These are phyloP conservation scores for Melanocharis versteri DNA, from an alignment of 2,113 vertebrate genomes.

Conservation along the genomic window DNA sequence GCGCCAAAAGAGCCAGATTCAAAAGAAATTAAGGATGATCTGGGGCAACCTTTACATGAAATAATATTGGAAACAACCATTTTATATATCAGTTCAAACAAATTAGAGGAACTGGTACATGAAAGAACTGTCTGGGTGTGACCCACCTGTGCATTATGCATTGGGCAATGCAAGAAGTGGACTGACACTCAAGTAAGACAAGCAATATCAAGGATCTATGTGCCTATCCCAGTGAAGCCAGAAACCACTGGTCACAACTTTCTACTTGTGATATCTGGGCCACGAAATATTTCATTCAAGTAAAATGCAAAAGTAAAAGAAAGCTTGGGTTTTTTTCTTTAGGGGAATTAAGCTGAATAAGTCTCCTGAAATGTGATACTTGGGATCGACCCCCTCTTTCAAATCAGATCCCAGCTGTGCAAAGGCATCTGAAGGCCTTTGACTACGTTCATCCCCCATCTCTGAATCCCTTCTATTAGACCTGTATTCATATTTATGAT, in stretches of 20 bases:
- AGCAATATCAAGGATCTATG: background rate
- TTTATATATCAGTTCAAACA: background rate
- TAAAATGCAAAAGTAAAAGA: background rate
- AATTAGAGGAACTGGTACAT: background rate
- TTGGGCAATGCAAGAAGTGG: background rate
- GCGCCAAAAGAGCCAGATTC: background rate
- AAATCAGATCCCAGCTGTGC: background rate
- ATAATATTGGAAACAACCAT: background rate
- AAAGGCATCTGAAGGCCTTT: background rate
- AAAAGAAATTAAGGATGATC: background rate
- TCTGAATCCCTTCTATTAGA: background rate
- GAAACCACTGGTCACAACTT: background rate
- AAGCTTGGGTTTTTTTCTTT: rapidly evolving
- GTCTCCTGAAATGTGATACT: background rate
- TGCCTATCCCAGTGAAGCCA: background rate
- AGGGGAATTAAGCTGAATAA: background rate
- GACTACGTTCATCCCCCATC: background rate
- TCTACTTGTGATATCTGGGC: background rate
- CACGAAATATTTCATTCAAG: background rate
- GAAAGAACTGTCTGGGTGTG: background rate
- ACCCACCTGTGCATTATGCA: background rate
- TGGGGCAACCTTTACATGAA: background rate
- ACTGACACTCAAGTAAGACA: background rate
- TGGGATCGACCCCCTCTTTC: background rate
- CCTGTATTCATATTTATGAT: background rate